Evolutionary conservation across 1,140 invertebrate species (phyloP), one percentile per base, ranked within the genome.

Genomic region (Cotesia typhae): DNA sequence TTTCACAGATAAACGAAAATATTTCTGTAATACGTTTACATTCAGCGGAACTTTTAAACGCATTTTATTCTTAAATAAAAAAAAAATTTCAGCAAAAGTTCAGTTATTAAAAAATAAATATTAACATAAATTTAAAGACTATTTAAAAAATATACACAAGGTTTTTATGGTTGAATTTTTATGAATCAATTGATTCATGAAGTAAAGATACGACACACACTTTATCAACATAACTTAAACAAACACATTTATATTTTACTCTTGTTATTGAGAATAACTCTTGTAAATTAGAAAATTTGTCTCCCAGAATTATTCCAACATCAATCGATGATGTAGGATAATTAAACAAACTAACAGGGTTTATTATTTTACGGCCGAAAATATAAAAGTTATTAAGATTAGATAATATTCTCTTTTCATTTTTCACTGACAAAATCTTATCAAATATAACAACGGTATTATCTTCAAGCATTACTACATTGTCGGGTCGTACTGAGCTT

Each of bases 281-380:
- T 55, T 55, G 7, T 55, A 55, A 55, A 67, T 51, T 5, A 67
- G 52, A 67, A 67, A 52, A 52, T 35, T 12, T 53, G 41, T 12
- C 38, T 55, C 52, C 47, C 47, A 51, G 7, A 51, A 51, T 51
- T 7, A 51, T 51, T 51, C 14, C 6, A 51, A 9, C n/a, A 47
- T 65, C 12, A 41, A 52, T 3, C 28, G 38, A 66, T 20, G 20
- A 17, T 10, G 14, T 47, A 10, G 6, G 6, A 51, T 20, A 66
- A 66, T 51, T 9, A 5, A 47, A 9, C 28, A 14, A 67, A 20
- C 35, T 37, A 71, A 47, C 70, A 71, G 9, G 17, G 20, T 51
- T 71, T 59, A 64, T 65, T 53, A 52, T 71, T 41, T 61, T 41
- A 51, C 60, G 47, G 20, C 52, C 61, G 17, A 71, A 64, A 41